Conservation (phyloP, 1,140 invertebrate genomes). For the Monomorium pharaonis region DNA sequence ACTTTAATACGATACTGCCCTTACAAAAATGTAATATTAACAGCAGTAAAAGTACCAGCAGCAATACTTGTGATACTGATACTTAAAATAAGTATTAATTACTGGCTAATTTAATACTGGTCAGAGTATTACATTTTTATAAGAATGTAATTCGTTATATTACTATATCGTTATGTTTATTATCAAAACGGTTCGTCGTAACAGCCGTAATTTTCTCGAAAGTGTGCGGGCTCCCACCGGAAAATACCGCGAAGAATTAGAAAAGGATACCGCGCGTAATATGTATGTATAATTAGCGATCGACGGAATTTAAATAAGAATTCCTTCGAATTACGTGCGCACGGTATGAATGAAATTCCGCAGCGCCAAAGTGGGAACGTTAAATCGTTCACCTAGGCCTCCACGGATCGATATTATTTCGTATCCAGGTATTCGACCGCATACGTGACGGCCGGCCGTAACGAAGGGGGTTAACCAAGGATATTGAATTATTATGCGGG, state of each 20-base stretch:
- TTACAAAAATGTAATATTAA: no score
- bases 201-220: neutral
- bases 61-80: no score
- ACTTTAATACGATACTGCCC: neutral
- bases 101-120: no score
- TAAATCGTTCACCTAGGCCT: neutral
- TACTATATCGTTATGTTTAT: constrained; percentile 15
- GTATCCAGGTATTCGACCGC: neutral
- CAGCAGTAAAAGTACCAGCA: no score
- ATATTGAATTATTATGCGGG: constrained; percentile 39
- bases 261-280: constrained; percentile 3
- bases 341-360: constrained; percentile 52
- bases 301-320: constrained; percentile 52
- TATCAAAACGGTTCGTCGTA: neutral
- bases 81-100: no score
- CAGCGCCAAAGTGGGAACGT: neutral
- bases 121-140: no score
- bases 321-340: constrained; percentile 1
- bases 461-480: neutral
- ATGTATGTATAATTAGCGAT: constrained; percentile 46
- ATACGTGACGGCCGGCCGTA: neutral
- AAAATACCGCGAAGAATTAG: neutral
- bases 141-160: neutral
- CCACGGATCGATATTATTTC: constrained; percentile 45
- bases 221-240: neutral